These are phyloP conservation scores for Eublepharis macularius DNA, from an alignment of 2,113 vertebrate genomes.

Conservation along the genomic window DNA sequence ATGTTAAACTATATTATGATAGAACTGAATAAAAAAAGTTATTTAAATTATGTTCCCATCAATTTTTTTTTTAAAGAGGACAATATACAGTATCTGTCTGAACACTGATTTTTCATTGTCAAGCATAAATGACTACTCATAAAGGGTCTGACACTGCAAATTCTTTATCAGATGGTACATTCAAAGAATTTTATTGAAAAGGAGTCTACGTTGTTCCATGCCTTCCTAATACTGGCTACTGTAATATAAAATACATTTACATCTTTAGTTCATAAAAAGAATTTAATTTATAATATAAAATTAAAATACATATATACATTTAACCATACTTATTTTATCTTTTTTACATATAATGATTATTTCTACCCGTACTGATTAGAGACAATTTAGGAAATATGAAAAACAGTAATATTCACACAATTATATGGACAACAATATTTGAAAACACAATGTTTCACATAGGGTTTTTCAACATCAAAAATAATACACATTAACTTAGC, in stretches of 20 bases:
- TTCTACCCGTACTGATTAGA: rapidly evolving
- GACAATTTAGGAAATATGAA: neutral
- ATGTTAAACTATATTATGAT: slow-evolving; percentile 33
- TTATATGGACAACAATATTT: slow-evolving; percentile 12
- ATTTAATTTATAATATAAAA: slow-evolving; percentile 23
- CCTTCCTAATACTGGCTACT: too few species aligned
- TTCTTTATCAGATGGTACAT: slow-evolving; percentile 4
- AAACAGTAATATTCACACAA: neutral
- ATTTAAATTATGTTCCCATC: slow-evolving; percentile 4
- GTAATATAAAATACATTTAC: slow-evolving; percentile 16
- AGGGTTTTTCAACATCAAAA: neutral
- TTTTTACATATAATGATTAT: neutral
- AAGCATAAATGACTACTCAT: neutral
- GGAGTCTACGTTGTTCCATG: slow-evolving; percentile 8
- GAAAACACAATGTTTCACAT: slow-evolving; percentile 27
- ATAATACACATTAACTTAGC: slow-evolving; percentile 1
- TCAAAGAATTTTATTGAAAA: slow-evolving; percentile 19
- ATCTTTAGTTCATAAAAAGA: slow-evolving; percentile 21
- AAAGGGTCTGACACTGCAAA: neutral
- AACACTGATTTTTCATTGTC: neutral
- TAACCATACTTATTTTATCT: slow-evolving; percentile 13
- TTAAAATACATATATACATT: neutral
- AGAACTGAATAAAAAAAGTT: neutral
- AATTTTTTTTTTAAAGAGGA: slow-evolving; percentile 8
- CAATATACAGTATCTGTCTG: neutral